Evolutionary conservation across 2,888 invertebrate genomes (phyloP).

Genomic region (Torymus tubicola): DNA sequence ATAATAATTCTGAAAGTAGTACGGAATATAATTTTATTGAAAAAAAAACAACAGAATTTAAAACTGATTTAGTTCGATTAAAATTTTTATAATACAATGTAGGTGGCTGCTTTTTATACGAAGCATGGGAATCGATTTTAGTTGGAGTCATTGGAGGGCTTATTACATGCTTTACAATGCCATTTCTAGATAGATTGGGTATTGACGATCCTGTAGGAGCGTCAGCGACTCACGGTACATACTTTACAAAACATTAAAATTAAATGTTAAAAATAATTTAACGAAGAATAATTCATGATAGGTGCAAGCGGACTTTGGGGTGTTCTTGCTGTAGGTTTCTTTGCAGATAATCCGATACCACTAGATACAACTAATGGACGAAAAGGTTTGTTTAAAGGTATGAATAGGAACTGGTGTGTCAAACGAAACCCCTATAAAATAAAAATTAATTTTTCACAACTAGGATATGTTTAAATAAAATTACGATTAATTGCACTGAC

Average conservation of each 20-base stretch:
- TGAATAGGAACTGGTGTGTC: background rate
- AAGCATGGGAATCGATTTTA: constrained; percentile 90
- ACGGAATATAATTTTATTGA: too few species aligned
- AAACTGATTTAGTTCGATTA: too few species aligned
- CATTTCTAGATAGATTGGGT: constrained; percentile 85
- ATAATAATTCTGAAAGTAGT: too few species aligned
- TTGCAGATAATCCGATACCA: constrained; percentile 90
- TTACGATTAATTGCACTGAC: background rate
- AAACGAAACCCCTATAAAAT: background rate
- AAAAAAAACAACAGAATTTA: too few species aligned
- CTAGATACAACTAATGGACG: constrained; percentile 88
- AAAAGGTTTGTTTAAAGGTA: constrained; percentile 86
- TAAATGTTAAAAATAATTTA: constrained; percentile 2
- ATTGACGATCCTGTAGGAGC: constrained; percentile 96
- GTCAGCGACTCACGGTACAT: constrained; percentile 87
- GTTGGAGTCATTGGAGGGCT: constrained; percentile 89
- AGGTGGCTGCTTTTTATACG: constrained; percentile 92
- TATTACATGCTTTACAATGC: constrained; percentile 84
- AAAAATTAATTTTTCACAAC: too few species aligned
- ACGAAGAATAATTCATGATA: constrained; percentile 36
- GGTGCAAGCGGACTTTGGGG: constrained; percentile 81
- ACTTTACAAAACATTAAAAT: background rate
- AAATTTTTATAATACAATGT: constrained; percentile 29
- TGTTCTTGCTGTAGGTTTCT: constrained; percentile 90
- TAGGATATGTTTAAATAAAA: constrained; percentile 2